A percentile compares a stretch with the other conserved stretches of the same genome.
Conservation (phyloP, 2,888 invertebrate genomes). For the Eupithecia exiguata region DNA sequence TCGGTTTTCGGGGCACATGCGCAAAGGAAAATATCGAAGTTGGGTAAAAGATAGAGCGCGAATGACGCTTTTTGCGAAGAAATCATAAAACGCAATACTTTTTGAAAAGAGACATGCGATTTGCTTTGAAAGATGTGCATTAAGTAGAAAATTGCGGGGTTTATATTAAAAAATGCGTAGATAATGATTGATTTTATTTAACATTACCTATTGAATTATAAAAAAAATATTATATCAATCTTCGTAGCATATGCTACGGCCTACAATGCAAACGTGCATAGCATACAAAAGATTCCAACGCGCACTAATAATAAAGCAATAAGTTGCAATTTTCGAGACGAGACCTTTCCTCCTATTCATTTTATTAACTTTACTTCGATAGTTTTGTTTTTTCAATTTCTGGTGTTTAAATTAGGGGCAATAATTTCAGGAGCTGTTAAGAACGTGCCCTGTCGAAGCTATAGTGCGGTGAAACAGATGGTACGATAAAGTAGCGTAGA, state of each 20-base stretch:
- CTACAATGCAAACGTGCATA: background rate
- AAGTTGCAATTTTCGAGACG: background rate
- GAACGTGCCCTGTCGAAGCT: constrained; percentile 35
- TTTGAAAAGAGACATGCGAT: too few relatives aligned
- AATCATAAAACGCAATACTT: too few relatives aligned
- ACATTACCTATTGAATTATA: too few relatives aligned
- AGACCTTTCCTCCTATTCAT: background rate
- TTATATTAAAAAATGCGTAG: too few relatives aligned
- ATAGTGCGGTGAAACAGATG: constrained; percentile 55
- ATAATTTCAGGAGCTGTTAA: constrained; percentile 9
- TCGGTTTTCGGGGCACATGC: background rate
- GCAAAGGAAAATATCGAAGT: background rate
- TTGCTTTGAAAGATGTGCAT: background rate
- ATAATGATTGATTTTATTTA: too few relatives aligned
- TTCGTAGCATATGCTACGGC: background rate
- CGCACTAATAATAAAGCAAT: background rate
- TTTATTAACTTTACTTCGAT: background rate
- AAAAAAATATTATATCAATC: too few relatives aligned
- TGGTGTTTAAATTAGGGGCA: background rate
- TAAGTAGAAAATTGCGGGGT: too few relatives aligned
- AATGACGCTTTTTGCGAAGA: too few relatives aligned
- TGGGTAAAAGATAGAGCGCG: too few relatives aligned
- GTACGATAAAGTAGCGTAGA: constrained; percentile 47
- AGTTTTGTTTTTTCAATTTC: background rate
- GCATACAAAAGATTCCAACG: background rate